Percentiles rank a stretch among this genome's conserved stretches.
phyloP scores from a whole-genome alignment of 2,113 vertebrate genomes.

The Melanerpes formicivorus region DNA sequence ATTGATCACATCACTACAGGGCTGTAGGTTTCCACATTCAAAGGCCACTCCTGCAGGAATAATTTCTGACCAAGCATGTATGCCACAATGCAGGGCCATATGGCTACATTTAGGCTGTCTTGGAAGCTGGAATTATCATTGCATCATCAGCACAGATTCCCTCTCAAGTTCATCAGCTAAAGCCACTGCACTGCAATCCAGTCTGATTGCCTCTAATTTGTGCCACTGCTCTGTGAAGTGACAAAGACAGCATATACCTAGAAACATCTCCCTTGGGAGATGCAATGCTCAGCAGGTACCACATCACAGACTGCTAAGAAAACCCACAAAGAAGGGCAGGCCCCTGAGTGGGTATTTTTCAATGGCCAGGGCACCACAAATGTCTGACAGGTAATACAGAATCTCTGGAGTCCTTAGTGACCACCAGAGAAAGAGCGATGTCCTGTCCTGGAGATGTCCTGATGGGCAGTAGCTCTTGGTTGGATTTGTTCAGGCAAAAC shows the following conservation, averaged over 20 bases:
- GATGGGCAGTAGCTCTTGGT: background rate
- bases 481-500: background rate
- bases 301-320: background rate
- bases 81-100: background rate
- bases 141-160: background rate
- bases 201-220: background rate
- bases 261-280: background rate
- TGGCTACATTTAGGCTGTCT: background rate
- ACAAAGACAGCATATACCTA: background rate
- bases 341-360: background rate
- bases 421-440: background rate
- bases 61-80: background rate
- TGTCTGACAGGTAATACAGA: background rate
- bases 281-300: background rate
- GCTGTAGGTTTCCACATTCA: rapidly evolving
- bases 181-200: background rate
- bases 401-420: background rate
- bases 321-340: background rate
- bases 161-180: background rate
- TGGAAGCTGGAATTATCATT: background rate
- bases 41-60: background rate
- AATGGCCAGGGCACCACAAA: background rate
- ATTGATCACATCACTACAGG: background rate
- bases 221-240: background rate
- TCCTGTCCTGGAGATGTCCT: background rate